Evolutionary conservation across 2,888 invertebrate genomes (phyloP).

Genomic region (Dyspetes luteomarginatus): DNA sequence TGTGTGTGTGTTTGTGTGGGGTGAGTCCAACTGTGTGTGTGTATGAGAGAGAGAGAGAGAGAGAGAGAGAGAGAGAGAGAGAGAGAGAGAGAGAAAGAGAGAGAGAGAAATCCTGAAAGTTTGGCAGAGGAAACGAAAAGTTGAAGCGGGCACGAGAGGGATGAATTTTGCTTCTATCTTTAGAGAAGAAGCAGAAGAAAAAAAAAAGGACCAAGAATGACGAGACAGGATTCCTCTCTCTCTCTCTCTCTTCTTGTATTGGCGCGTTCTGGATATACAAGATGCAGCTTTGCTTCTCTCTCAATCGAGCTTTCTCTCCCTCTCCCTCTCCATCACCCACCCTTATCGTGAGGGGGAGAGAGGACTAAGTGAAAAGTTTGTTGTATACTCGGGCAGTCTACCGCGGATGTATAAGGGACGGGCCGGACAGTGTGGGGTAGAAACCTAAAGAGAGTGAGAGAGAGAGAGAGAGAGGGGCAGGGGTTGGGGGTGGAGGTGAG

Average conservation of each 20-base stretch:
- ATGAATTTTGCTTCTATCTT: conserved; percentile 31
- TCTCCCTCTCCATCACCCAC: too few relatives aligned
- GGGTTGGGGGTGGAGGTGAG: conserved; percentile 32
- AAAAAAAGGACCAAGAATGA: conserved; percentile 2
- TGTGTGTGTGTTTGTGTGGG: too few relatives aligned
- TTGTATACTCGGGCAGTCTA: conserved; percentile 59
- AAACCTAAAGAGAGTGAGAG: too few relatives aligned
- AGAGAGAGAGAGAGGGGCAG: too few relatives aligned
- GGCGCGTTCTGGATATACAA: conserved; percentile 7
- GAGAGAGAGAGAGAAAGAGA: conserved; percentile 18
- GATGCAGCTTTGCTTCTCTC: neutral
- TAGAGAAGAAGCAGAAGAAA: conserved; percentile 20
- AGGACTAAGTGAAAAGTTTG: conserved; percentile 71
- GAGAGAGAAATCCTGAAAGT: conserved; percentile 38
- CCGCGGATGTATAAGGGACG: neutral
- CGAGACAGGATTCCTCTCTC: conserved; percentile 19
- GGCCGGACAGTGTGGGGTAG: conserved; percentile 41
- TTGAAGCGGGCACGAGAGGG: conserved; percentile 40
- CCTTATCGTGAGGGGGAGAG: neutral
- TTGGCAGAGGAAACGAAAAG: conserved; percentile 26
- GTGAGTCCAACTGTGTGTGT: neutral
- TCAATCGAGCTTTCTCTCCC: neutral
- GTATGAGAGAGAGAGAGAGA: neutral
- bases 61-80: neutral
- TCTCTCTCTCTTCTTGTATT: neutral